Evolutionary conservation across 2,113 vertebrate genomes (phyloP), one percentile per base, ranked within the genome.

Genomic region (Antigone vipio): DNA sequence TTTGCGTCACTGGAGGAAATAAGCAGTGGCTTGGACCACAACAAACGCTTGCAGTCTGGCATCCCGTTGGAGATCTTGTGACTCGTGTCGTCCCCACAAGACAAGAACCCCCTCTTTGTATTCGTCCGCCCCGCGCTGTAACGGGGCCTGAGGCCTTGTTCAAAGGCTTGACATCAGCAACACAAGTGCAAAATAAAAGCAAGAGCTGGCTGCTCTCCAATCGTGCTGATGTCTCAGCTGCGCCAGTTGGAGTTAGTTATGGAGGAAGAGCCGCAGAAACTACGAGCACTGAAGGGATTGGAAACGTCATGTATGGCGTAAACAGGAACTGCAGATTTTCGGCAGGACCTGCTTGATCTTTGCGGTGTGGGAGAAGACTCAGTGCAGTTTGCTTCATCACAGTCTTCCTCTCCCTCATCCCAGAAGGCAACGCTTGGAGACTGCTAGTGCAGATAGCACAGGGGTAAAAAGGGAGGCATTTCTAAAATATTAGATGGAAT

Each of bases 191-290:
- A 89, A 96, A 91, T 68, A 92, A 91, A 95, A 94, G 66, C 66
- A 68, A 82, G 66, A 63, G 45, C 47, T 96, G 96, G 96, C 93
- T 66, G 74, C 6, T 3, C 29, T 93, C 93, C 95, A 96, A 49
- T 94, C 80, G 56, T 53, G 62, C 44, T 85, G 66, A 24, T 72
- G 77, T 59, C 64, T 94, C 89, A 87, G 66, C 86, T 68, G 38
- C 35, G 47, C 40, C 95, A 89, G 86, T 89, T 92, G 93, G 93
- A 95, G 69, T 53, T 81, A 72, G 95, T 94, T 82, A 93, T 16
- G 1, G 20, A 87, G 66, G 73, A 89, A n/a, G 77, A 79, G 56
- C 69, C 5, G 5, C 56, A 87, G 74, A 72, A 94, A 68, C 47
- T 27, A 35, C 2, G 11, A 88, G n/a, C 30, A 64, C 42, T 59